phyloP scores from a whole-genome alignment of 2,797 vertebrate genomes.

The Fundulus diaphanus region DNA sequence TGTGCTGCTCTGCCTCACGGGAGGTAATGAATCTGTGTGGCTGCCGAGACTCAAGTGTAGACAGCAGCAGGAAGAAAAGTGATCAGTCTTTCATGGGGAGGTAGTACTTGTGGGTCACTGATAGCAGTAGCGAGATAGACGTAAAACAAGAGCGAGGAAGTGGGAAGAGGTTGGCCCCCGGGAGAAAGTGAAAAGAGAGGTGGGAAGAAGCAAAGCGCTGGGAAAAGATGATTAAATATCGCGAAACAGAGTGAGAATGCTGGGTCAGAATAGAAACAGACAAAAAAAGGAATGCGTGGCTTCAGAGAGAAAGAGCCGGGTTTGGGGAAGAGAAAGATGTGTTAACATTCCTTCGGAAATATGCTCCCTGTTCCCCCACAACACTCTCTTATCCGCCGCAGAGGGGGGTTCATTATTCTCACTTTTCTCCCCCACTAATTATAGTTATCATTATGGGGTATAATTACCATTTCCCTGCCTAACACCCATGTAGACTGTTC shows the following conservation, averaged over 20 bases:
- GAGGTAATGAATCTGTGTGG: slow-evolving; percentile 70
- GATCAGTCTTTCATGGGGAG: slow-evolving; percentile 67
- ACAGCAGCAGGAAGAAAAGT: slow-evolving; percentile 65
- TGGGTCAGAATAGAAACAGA: slow-evolving; percentile 13
- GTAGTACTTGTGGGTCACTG: slow-evolving; percentile 40
- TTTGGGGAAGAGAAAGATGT: slow-evolving; percentile 16
- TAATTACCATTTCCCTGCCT: slow-evolving; percentile 80
- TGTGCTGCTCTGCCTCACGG: slow-evolving; percentile 55
- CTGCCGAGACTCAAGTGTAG: slow-evolving; percentile 55
- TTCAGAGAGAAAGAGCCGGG: slow-evolving; percentile 8
- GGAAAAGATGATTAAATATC: background rate
- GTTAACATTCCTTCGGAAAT: slow-evolving; percentile 54
- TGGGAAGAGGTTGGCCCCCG: background rate
- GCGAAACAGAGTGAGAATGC: background rate
- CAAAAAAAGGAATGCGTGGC: background rate
- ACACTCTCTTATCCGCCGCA: slow-evolving; percentile 55
- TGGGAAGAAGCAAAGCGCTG: background rate
- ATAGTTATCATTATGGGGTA: slow-evolving; percentile 79
- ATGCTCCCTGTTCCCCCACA: slow-evolving; percentile 51
- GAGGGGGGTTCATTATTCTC: slow-evolving; percentile 75
- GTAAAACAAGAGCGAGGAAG: slow-evolving; percentile 1
- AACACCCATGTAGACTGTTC: slow-evolving; percentile 65
- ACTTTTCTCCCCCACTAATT: slow-evolving; percentile 76
- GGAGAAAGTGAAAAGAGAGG: slow-evolving; percentile 1
- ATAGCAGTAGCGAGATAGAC: slow-evolving; percentile 37